phyloP scores from a whole-genome alignment of 2,113 vertebrate species.

The Ptyas mucosa region DNA sequence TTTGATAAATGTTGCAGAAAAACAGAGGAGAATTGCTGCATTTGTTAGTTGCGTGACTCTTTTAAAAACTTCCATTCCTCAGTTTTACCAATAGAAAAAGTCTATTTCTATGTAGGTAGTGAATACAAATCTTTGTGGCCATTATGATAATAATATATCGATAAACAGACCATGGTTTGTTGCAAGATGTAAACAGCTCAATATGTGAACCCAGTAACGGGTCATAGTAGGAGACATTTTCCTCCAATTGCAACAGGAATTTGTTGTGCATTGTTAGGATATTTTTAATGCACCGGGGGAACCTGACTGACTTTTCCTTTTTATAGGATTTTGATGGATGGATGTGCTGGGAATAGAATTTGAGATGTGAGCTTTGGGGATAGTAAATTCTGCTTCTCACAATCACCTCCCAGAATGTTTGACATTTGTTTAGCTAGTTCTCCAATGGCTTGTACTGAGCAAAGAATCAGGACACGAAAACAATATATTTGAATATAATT shows the following conservation, averaged over 20 bases:
- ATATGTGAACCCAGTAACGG: background rate
- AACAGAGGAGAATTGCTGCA: background rate
- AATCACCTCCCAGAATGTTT: background rate
- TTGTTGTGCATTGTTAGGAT: background rate
- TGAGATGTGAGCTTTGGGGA: background rate
- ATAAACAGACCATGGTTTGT: background rate
- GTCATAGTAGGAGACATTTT: background rate
- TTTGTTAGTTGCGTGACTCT: background rate
- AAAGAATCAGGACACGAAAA: background rate
- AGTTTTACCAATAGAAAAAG: background rate
- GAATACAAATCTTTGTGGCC: background rate
- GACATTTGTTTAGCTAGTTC: background rate
- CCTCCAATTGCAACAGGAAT: background rate
- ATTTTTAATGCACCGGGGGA: background rate
- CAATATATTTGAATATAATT: slow-evolving; percentile 1
- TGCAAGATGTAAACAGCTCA: background rate
- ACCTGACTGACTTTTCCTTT: background rate
- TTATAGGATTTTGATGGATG: background rate
- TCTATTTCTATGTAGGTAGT: background rate
- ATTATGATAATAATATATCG: background rate
- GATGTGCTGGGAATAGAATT: background rate
- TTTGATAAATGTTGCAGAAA: background rate
- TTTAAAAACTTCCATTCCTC: background rate
- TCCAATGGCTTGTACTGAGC: background rate
- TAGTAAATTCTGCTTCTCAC: background rate